Evolutionary conservation across 2,797 vertebrate genomes (phyloP).

Genomic region (Telmatherina bonti): DNA sequence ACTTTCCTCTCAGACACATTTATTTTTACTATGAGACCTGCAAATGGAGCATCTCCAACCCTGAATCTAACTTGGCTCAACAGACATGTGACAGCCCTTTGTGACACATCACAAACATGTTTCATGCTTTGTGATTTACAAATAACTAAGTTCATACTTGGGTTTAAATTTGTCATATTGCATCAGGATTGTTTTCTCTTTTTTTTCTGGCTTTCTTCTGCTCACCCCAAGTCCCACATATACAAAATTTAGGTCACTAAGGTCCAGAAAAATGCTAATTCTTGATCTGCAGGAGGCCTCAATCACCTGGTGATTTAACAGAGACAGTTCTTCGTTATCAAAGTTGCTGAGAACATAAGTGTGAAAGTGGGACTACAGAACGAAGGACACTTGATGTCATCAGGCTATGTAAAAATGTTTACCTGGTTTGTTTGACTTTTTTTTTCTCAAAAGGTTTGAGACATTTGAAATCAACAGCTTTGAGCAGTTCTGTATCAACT

Average conservation of each 20-base stretch:
- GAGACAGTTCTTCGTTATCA: neutral
- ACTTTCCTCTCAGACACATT: neutral
- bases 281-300: neutral
- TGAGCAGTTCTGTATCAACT: slow-evolving; percentile 99
- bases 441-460: slow-evolving; percentile 89
- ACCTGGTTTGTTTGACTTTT: neutral
- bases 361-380: neutral
- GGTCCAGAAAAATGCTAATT: no score
- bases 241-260: no score
- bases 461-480: slow-evolving; percentile 99
- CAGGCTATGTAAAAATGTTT: neutral
- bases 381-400: neutral
- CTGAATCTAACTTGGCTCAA: neutral
- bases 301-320: neutral
- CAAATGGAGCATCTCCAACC: neutral
- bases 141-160: neutral
- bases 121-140: neutral
- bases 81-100: neutral
- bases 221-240: neutral
- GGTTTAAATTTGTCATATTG: neutral
- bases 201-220: neutral
- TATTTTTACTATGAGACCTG: neutral
- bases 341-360: neutral
- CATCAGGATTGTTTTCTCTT: neutral
- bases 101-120: neutral